Conservation (phyloP, 2,113 vertebrate species). For the Eira barbara region DNA sequence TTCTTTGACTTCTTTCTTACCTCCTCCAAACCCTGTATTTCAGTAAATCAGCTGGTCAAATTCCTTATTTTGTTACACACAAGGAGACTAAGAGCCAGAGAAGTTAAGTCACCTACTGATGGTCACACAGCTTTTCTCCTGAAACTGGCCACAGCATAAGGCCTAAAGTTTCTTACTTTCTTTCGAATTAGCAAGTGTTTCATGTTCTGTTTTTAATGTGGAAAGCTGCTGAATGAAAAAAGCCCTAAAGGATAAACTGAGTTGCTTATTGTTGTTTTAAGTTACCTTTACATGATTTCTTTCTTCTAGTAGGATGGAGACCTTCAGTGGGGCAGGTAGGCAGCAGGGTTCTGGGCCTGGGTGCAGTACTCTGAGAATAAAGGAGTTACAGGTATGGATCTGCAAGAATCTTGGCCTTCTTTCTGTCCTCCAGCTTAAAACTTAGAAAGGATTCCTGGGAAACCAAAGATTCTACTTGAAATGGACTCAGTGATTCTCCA, state of each 20-base stretch:
- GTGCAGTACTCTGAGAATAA: not conserved
- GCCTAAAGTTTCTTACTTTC: not conserved
- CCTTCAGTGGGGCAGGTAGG: not conserved
- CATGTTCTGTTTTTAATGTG: constrained; percentile 6
- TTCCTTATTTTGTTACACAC: not conserved
- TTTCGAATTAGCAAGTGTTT: not conserved
- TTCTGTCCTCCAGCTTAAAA: not conserved
- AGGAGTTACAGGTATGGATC: not conserved
- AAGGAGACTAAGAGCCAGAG: not conserved
- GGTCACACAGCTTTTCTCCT: not conserved
- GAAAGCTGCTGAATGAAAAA: not conserved
- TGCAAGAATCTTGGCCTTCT: not conserved
- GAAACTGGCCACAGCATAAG: not conserved
- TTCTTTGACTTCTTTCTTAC: not conserved
- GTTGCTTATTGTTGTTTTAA: constrained; percentile 5
- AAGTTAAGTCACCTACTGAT: not conserved
- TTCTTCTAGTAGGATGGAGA: not conserved
- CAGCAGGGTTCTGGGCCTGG: not conserved
- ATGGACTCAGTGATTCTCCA: not conserved
- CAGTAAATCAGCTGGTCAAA: not conserved
- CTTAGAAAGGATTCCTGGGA: not conserved
- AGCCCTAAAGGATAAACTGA: not conserved
- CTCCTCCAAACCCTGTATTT: not conserved
- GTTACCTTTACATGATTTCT: not conserved
- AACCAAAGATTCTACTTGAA: not conserved